Base-by-base conservation (phyloP, 2,888 invertebrate genomes). In the Melanostoma scalare region DNA sequence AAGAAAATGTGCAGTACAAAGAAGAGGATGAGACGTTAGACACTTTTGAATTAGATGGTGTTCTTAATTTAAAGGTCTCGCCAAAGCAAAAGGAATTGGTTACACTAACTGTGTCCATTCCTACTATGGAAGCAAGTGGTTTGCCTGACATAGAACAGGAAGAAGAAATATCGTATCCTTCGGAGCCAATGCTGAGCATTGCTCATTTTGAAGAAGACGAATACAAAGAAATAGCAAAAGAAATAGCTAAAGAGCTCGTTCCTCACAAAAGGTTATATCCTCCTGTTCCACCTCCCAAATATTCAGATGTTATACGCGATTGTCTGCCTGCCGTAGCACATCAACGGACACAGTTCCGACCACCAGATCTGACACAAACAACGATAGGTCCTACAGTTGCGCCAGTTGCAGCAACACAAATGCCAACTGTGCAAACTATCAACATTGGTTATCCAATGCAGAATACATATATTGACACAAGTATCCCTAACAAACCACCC, bases 121-220 rank as follows among this genome's bases (percentile, higher is more conserved):
- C 44, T 10, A 42, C 9, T 20, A 20, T 20, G 20, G 20, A 20
- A 33, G 42, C 10, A 10, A 56, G 44, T 4, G 0, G 6, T 10
- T 6, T 50, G 6, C 10, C 61, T 10, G 46, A 61, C 6, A 6
- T 38, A 0, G 46, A 67, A 8, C 50, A 50, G 9, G 40, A 74
- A 9, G 40, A 74, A 9, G 61, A 73, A 40, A 61, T 77, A 35
- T 77, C 82, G 6, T 82, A 82, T 52, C 77, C 82, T 1, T 73
- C 72, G n/a, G 63, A 78, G 6, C 78, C 72, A 35, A 82, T 82
- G 82, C 9, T 79, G 20, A 84, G 84, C 30, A 84, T 84, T 20
- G 84, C 84, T 2, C 79, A 79, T 33, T 75, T 84, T 20, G 84
- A 74, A 52, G 58, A 74, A 9, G 69, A 65, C 3, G 78, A 68